These are phyloP conservation scores for Tamias sibiricus DNA, from an alignment of 2,113 vertebrate genomes.

Conservation along the genomic window DNA sequence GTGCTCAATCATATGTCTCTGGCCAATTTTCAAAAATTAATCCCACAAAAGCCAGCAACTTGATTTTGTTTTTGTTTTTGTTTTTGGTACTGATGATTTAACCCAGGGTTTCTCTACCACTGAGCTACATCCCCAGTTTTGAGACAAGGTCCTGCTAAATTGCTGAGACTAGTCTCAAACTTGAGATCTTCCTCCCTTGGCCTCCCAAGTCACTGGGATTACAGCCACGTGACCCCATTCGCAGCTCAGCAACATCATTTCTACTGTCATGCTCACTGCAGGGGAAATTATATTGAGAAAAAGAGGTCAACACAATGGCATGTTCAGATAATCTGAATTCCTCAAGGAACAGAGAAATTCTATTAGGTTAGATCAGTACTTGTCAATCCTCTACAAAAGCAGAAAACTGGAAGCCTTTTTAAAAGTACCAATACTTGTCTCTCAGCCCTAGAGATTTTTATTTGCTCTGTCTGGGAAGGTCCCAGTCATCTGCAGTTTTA, in stretches of 20 bases:
- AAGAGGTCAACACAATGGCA: neutral
- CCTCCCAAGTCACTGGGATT: too few relatives aligned
- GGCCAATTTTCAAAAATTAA: constrained; percentile 28
- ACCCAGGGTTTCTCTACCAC: too few relatives aligned
- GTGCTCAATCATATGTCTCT: neutral
- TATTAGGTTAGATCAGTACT: neutral
- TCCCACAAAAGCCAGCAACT: neutral
- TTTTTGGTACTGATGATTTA: too few relatives aligned
- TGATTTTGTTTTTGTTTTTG: neutral
- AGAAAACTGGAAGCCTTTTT: neutral
- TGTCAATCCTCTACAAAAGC: neutral
- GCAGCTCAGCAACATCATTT: neutral
- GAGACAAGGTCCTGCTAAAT: too few relatives aligned
- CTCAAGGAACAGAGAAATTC: neutral
- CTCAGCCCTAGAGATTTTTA: neutral
- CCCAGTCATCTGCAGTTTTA: neutral
- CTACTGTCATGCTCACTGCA: neutral
- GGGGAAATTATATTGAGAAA: neutral
- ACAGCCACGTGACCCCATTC: too few relatives aligned
- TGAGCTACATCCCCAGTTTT: too few relatives aligned
- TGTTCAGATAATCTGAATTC: neutral
- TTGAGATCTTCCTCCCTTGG: too few relatives aligned
- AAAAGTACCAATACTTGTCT: neutral
- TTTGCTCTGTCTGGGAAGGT: neutral
- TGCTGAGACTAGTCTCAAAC: too few relatives aligned